Evolutionary conservation across 2,113 vertebrate genomes (phyloP), one percentile per base, ranked within the genome.

Genomic region (Python bivittatus): DNA sequence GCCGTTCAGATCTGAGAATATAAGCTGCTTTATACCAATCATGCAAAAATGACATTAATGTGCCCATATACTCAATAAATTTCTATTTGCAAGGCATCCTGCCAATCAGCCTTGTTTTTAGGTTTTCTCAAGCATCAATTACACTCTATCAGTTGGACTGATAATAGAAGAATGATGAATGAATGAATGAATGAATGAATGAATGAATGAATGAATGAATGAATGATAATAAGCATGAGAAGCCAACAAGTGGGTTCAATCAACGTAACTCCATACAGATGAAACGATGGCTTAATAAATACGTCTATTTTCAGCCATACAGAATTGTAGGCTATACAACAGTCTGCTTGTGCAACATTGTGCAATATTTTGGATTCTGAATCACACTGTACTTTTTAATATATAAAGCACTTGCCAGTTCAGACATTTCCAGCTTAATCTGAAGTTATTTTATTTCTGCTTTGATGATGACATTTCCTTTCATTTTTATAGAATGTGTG

Each of bases 391-490:
- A 42, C 23, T 20, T 29, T 56, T 91, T 56, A 58, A 58, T 79
- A 79, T 79, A 9, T 20, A 56, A 88, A 48, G 3, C 12, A 92
- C 9, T 57, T 72, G 56, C 27, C 64, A 83, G 9, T 29, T 60
- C 56, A 68, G 54, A 53, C 27, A 60, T 23, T 88, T 89, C 42
- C 44, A 53, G 54, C 33, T 89, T 84, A 10, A 84, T 60, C 23
- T 27, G 60, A 86, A 25, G 58, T 91, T 48, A 88, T 44, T 61
- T 92, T 92, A 72, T 57, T n/a, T 83, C 54, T 88, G 23, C 33
- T 88, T n/a, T 83, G 56, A 92, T 56, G 9, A 38, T 84, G 86
- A 60, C 68, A 48, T 57, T 92, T 92, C 54, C 86, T 85, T 89
- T 89, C n/a, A 89, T 85, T 89, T 61, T 84, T 61, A 52, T 42